These are phyloP conservation scores for Mimachlamys varia DNA, from an alignment of 2,888 invertebrate genomes.

Conservation along the genomic window DNA sequence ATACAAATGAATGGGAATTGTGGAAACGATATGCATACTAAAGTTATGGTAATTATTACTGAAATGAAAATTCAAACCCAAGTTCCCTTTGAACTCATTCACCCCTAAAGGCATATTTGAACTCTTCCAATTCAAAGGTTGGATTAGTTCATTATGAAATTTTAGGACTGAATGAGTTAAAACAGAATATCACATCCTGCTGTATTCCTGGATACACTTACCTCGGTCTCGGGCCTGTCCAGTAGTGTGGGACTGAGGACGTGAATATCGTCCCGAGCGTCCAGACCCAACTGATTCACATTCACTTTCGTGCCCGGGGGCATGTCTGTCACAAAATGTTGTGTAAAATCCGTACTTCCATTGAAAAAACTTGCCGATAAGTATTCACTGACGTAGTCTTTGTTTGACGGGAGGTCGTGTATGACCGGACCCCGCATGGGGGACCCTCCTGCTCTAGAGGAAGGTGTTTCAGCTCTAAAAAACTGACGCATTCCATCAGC, in stretches of 20 bases:
- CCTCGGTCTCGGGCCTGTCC: constrained; percentile 62
- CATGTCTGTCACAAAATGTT: constrained; percentile 18
- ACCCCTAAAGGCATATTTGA: too few relatives aligned
- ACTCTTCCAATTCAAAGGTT: too few relatives aligned
- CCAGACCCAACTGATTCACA: background rate
- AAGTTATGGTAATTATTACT: too few relatives aligned
- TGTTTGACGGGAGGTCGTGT: constrained; percentile 50
- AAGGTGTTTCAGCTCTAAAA: constrained; percentile 49
- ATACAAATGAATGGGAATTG: too few relatives aligned
- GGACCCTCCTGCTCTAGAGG: constrained; percentile 38
- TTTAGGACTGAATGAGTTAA: too few relatives aligned
- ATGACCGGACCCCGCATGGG: constrained; percentile 42
- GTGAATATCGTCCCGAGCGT: background rate
- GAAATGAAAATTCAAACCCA: too few relatives aligned
- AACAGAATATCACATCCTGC: background rate
- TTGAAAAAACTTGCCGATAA: constrained; percentile 61
- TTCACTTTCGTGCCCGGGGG: background rate
- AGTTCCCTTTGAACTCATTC: too few relatives aligned
- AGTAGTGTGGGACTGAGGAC: constrained; percentile 52
- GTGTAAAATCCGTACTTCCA: constrained; percentile 54
- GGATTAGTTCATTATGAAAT: too few relatives aligned
- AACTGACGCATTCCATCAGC: constrained; percentile 48
- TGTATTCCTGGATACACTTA: constrained; percentile 40
- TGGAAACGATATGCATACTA: too few relatives aligned
- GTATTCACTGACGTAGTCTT: constrained; percentile 59